Evolutionary conservation across 2,113 vertebrate species (phyloP), one percentile per base, ranked within the genome.

Genomic region (Danio rerio): DNA sequence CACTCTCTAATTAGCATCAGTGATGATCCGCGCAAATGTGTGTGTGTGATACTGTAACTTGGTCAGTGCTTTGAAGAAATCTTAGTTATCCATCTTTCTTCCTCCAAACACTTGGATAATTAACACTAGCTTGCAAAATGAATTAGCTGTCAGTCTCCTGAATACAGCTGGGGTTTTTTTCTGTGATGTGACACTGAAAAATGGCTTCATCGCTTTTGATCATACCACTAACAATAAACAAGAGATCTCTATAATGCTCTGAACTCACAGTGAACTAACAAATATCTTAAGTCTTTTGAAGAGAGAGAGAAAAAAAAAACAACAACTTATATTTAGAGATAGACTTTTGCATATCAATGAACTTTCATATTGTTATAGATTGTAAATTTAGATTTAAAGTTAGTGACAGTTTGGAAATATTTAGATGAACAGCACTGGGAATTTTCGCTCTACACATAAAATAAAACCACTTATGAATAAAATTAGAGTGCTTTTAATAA

Each of bases 61-160:
- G 52, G 43, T 77, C 53, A 69, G 20, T 16, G 12, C 62, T 5
- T 13, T 7, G 42, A 56, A 21, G 20, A 63, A 69, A 13, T 80
- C 31, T 21, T 45, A 59, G 53, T 81, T 81, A 40, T 76, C 52
- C 59, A 16, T 42, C 59, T 84, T 86, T 89, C 88, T 89, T 81
- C 87, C 83, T 62, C 18, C 47, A 71, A 55, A 61, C 13, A 31
- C 9, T 49, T 49, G 43, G n/a, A 50, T 62, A 77, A 63, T 62
- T 63, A 78, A 18, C 5, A 65, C 61, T 7, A 12, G 49, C 49
- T 65, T 66, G 53, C 47, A 53, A 43, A 78, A 78, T 8, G 61
- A 65, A 52, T 66, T 52, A 78, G 74, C n/a, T 45, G 45, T 50
- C 74, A 77, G 8, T 53, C 16, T 47, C 9, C 10, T 66, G 61